These are phyloP conservation scores for Babyrousa celebensis DNA, from an alignment of 2,797 vertebrate genomes.

Conservation along the genomic window DNA sequence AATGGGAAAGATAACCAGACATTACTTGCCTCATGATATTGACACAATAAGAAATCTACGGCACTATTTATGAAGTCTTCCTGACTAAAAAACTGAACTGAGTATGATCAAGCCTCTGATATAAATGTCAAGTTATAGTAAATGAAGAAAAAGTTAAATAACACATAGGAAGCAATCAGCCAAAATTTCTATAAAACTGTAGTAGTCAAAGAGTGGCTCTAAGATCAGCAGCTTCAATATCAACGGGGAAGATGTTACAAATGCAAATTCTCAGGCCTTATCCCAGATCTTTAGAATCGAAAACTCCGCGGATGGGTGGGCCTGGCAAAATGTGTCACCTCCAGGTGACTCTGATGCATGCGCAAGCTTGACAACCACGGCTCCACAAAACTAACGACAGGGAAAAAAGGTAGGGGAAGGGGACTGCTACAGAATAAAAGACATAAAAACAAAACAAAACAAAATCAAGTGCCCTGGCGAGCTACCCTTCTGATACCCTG, in stretches of 20 bases:
- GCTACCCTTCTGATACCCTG: not conserved
- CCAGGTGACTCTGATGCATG: not conserved
- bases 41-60: not conserved
- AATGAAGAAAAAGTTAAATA: slow-evolving; percentile 32
- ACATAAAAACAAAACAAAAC: slow-evolving; percentile 19
- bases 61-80: not conserved
- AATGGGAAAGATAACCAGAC: not conserved
- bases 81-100: not conserved
- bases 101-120: not conserved
- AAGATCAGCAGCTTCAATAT: not conserved
- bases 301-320: not conserved
- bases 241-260: not conserved
- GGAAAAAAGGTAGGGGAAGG: not conserved
- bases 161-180: not conserved
- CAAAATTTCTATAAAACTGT: not conserved
- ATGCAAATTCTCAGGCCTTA: not conserved
- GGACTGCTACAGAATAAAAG: not conserved
- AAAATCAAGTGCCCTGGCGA: not conserved
- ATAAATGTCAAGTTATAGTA: not conserved
- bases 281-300: not conserved
- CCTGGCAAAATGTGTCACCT: not conserved
- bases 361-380: not conserved
- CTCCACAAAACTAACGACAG: not conserved
- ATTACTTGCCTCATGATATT: not conserved
- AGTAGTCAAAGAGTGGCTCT: not conserved